Evolutionary conservation across 2,888 invertebrate genomes (phyloP).

Genomic region (Calameuta idolon): DNA sequence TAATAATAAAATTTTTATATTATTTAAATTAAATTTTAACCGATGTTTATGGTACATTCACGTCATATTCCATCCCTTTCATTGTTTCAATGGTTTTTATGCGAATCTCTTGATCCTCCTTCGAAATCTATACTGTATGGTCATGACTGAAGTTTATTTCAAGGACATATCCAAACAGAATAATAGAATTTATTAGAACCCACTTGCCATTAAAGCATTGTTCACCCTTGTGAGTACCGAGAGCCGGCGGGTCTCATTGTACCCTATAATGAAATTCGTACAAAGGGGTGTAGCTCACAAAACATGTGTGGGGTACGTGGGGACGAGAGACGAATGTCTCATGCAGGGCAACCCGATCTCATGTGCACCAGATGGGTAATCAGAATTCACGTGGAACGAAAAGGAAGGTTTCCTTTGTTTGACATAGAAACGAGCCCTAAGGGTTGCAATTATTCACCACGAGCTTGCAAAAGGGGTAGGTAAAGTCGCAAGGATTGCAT

Average conservation of each 20-base stretch:
- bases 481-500: neutral
- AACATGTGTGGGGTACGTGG: conserved; percentile 17
- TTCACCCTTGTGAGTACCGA: conserved; percentile 26
- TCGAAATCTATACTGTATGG: neutral
- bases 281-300: conserved; percentile 42
- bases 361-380: conserved; percentile 52
- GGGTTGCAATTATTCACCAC: neutral
- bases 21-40: neutral
- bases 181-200: conserved; percentile 52
- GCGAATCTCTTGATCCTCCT: neutral
- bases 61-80: neutral
- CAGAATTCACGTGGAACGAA: conserved; percentile 31
- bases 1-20: neutral
- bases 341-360: conserved; percentile 45
- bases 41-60: neutral
- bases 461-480: neutral
- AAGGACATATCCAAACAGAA: conserved; percentile 19
- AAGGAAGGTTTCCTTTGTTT: neutral
- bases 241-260: conserved; percentile 37
- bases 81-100: neutral
- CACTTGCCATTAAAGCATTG: conserved; percentile 47
- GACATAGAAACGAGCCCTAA: neutral
- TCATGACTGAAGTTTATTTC: neutral
- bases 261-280: conserved; percentile 46
- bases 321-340: conserved; percentile 23